Conservation (phyloP, 1,140 invertebrate genomes). For the Pristionchus pacificus region DNA sequence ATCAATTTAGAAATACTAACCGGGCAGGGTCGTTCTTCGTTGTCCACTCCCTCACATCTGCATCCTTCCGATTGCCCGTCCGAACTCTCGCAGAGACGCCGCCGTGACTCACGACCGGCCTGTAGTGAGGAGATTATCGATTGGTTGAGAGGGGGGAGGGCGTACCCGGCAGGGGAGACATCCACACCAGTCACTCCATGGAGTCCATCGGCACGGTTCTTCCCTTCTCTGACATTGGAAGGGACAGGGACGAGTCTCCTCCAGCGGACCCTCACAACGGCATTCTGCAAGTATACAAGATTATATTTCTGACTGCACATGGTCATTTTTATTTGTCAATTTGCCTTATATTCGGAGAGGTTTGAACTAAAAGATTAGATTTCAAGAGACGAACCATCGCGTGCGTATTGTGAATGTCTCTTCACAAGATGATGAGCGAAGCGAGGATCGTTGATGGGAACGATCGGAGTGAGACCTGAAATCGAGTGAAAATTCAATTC, state of each 20-base stretch:
- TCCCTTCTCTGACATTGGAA: neutral
- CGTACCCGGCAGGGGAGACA: neutral
- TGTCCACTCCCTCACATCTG: neutral
- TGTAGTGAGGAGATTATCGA: neutral
- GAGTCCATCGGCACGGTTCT: neutral
- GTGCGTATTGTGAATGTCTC: neutral
- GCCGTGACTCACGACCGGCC: neutral
- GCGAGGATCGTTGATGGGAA: neutral
- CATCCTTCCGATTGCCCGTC: neutral
- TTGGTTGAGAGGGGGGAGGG: neutral
- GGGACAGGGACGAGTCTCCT: neutral
- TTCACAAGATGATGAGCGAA: too few relatives aligned
- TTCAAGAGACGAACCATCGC: neutral
- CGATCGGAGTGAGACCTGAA: neutral
- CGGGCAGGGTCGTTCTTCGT: neutral
- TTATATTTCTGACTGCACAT: neutral
- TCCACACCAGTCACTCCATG: neutral
- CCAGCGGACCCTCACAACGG: neutral
- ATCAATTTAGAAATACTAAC: too few relatives aligned
- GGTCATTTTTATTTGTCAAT: neutral
- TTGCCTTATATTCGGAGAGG: neutral
- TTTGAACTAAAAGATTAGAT: too few relatives aligned
- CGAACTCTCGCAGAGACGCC: neutral
- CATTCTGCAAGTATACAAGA: neutral
- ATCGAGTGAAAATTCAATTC: neutral